Evolutionary conservation across 2,888 invertebrate genomes (phyloP).

Genomic region (Thumatha senex): DNA sequence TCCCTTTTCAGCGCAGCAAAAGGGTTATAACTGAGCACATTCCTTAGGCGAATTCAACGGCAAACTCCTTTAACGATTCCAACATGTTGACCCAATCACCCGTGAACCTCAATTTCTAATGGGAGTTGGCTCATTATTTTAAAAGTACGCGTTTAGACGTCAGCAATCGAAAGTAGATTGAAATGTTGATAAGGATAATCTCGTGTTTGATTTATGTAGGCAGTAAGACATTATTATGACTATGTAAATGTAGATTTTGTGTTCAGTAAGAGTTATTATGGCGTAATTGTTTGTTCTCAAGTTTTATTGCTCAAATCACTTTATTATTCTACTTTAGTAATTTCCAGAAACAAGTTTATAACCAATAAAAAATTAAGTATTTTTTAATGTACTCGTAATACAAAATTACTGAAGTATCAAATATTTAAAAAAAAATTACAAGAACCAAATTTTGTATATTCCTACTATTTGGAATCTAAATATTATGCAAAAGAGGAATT

Average conservation of each 20-base stretch:
- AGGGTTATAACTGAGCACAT: constrained; percentile 33
- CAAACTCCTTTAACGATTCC: not conserved
- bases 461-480: too few relatives aligned
- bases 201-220: constrained; percentile 29
- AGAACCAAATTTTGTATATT: too few relatives aligned
- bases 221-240: constrained; percentile 16
- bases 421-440: too few relatives aligned
- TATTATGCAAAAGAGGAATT: too few relatives aligned
- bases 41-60: constrained; percentile 25
- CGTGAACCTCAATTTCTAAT: constrained; percentile 56
- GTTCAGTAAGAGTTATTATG: constrained; percentile 20
- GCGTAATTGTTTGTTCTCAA: constrained; percentile 4
- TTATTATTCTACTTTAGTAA: not conserved
- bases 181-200: constrained; percentile 23
- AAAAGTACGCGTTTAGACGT: constrained; percentile 23
- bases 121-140: constrained; percentile 39
- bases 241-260: constrained; percentile 13
- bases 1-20: constrained; percentile 35
- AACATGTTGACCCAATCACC: constrained; percentile 40
- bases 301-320: not conserved
- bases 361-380: not conserved
- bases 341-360: too few relatives aligned
- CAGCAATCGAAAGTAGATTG: constrained; percentile 36
- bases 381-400: not conserved
- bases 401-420: too few relatives aligned